phyloP scores from a whole-genome alignment of 1,140 invertebrate genomes.

The Calycopis cecrops region DNA sequence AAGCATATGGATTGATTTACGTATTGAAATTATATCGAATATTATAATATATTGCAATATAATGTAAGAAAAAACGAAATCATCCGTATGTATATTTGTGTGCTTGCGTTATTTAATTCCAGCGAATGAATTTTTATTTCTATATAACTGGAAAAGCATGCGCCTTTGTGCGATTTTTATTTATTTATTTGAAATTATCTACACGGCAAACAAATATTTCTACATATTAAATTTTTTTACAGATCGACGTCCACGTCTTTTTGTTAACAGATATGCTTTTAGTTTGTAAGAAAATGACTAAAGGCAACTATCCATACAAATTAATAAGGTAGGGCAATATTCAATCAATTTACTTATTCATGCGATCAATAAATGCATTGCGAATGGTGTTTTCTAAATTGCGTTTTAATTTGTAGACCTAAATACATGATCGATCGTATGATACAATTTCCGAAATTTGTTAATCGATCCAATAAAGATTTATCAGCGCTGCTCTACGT shows the following conservation, averaged over 20 bases:
- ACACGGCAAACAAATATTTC: neutral
- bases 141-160: conserved; percentile 1
- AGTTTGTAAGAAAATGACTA: conserved; percentile 49
- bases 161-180: conserved; percentile 2
- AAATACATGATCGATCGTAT: conserved; percentile 58
- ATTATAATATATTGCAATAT: too few species aligned
- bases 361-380: conserved; percentile 10
- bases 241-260: conserved; percentile 54
- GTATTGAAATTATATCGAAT: too few species aligned
- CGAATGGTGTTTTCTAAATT: conserved; percentile 15
- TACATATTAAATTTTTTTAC: conserved; percentile 33
- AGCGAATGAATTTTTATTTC: too few species aligned
- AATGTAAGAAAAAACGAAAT: too few species aligned
- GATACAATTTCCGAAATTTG: conserved; percentile 34
- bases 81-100: too few species aligned
- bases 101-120: too few species aligned
- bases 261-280: conserved; percentile 64
- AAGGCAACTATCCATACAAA: conserved; percentile 40
- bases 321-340: conserved; percentile 42
- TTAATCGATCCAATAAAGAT: conserved; percentile 31
- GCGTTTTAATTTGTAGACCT: conserved; percentile 39
- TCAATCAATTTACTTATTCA: neutral
- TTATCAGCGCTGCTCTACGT: conserved; percentile 38
- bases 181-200: too few species aligned
- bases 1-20: neutral